A percentile compares a stretch with the other conserved stretches of the same genome.
These are phyloP conservation scores for Acyrthosiphon pisum DNA, from an alignment of 1,140 invertebrate species.

Conservation along the genomic window DNA sequence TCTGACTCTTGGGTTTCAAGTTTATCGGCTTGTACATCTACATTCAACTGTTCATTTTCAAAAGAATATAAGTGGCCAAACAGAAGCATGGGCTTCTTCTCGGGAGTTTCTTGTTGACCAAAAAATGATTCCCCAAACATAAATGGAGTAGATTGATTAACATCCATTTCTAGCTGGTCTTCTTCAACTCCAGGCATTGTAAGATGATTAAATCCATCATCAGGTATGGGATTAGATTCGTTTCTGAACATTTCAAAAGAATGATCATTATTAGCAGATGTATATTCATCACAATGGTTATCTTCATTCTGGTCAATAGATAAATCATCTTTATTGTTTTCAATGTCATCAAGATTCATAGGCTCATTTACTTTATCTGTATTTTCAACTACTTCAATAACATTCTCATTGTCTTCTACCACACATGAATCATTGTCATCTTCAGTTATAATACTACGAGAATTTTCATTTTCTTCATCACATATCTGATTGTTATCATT, in stretches of 20 bases:
- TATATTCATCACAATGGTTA: neutral
- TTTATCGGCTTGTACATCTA: neutral
- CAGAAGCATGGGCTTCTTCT: neutral
- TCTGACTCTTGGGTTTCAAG: neutral
- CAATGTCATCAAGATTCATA: neutral
- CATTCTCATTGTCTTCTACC: neutral
- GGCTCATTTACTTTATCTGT: neutral
- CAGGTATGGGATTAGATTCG: neutral
- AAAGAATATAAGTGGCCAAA: constrained; percentile 42
- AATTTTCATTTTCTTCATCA: neutral
- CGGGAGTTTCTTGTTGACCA: constrained; percentile 16
- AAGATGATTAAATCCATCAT: neutral
- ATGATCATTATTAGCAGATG: neutral
- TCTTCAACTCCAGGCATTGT: neutral
- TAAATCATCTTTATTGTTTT: neutral
- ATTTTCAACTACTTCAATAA: neutral
- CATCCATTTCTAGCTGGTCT: too few species aligned
- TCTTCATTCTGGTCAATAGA: neutral
- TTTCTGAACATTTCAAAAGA: neutral
- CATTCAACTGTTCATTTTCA: neutral
- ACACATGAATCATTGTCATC: neutral
- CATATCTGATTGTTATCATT: neutral
- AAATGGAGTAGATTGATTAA: constrained; percentile 20
- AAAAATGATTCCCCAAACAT: constrained; percentile 40
- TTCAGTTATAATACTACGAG: neutral